Evolutionary conservation across 1,140 invertebrate genomes (phyloP), one percentile per base, ranked within the genome.

Genomic region (Drosophila kanapiae): DNA sequence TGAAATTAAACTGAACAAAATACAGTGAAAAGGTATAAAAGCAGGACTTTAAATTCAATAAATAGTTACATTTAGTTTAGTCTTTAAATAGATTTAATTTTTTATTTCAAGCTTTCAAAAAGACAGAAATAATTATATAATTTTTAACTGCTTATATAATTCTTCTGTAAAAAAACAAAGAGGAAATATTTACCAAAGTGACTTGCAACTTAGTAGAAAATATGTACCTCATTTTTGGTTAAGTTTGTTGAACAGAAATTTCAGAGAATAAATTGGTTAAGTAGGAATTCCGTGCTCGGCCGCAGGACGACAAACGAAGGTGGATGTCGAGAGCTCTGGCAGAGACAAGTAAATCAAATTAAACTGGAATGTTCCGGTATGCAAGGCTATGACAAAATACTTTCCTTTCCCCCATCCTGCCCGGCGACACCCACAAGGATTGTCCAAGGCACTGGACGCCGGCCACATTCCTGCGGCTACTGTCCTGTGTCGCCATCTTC

Each of bases 311-410:
- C 23, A 71, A 42, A 29, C 38, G 13, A 51, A 59, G 67, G 35
- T 71, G 23, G 42, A 49, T 40, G 48, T 35, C 29, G 3, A 23
- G 31, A 29, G 10, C 49, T 33, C 33, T 69, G 63, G 40, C 49
- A 38, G 35, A 45, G 37, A 70, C 62, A 70, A 69, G 42, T 57
- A 71, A 71, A 71, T 71, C 68, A 71, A 71, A 71, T 71, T 71
- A 70, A 31, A 37, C 9, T 35, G 69, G 64, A 71, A 71, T 71
- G 64, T 40, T 69, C 27, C 35, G 42, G 27, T 57, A 47, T 45
- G 67, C 40, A 33, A 51, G n/a, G n/a, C 49, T 51, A 33, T 33
- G 42, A 59, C 65, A 71, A 70, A 72, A 72, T 72, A 27, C 47
- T 58, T 37, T 18, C 18, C 47, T 58, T 37, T 18, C 18, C 31